Conservation (phyloP, 2,113 vertebrate genomes). For the Falco punctatus region DNA sequence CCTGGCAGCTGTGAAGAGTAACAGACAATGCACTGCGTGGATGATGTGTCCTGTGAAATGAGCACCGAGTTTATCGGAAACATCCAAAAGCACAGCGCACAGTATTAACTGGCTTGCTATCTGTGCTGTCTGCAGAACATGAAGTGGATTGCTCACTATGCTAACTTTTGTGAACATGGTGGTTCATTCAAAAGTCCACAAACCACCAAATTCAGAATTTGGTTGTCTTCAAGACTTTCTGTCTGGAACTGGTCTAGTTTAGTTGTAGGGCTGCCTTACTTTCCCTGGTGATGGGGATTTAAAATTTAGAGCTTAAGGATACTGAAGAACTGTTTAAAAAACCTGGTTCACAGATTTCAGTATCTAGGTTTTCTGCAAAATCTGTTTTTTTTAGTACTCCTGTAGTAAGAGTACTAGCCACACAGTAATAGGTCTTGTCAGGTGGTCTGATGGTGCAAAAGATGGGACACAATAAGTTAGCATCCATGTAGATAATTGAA, state of each 20-base stretch:
- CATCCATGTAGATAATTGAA: not conserved
- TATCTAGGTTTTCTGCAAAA: not conserved
- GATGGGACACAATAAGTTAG: not conserved
- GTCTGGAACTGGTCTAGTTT: not conserved
- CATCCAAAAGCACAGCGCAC: not conserved
- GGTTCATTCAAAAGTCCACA: not conserved
- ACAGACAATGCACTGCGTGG: not conserved
- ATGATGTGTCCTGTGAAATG: not conserved
- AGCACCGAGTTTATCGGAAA: too few species aligned
- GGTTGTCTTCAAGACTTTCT: not conserved
- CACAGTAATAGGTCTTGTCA: not conserved
- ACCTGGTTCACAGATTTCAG: not conserved
- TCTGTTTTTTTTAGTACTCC: not conserved
- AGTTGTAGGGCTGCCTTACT: not conserved
- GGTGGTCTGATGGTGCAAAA: not conserved
- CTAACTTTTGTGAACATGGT: not conserved
- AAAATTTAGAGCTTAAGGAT: not conserved
- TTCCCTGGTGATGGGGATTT: not conserved
- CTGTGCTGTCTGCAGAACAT: not conserved
- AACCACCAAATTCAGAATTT: not conserved
- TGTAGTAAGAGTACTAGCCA: not conserved
- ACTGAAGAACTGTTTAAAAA: not conserved
- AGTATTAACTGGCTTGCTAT: not conserved
- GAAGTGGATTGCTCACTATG: not conserved
- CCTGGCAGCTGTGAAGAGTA: not conserved